Conservation (phyloP, 2,888 invertebrate species). For the Dryobotodes eremita region DNA sequence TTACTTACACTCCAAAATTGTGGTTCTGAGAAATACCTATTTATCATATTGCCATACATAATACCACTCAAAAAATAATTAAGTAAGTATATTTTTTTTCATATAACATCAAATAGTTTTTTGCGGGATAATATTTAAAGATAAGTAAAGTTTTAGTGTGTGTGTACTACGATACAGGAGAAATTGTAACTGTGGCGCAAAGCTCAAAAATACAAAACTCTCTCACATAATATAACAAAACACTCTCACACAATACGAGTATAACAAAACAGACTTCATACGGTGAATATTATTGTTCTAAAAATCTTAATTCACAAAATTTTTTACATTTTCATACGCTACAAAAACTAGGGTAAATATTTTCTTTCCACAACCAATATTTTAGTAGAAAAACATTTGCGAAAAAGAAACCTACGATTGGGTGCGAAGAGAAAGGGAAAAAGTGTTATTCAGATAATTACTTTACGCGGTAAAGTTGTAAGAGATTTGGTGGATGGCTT, state of each 20-base stretch:
- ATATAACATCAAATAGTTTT: too few species aligned
- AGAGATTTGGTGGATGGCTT: conserved; percentile 29
- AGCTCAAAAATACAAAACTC: not conserved
- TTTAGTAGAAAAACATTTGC: conserved; percentile 48
- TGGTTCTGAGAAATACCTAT: not conserved
- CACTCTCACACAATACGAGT: not conserved
- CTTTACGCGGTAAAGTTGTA: conserved; percentile 54
- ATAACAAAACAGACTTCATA: not conserved
- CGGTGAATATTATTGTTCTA: not conserved
- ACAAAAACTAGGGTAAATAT: conserved; percentile 22
- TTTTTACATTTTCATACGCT: conserved; percentile 23
- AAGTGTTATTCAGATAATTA: conserved; percentile 58
- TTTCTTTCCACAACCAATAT: conserved; percentile 31
- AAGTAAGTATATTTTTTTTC: too few species aligned
- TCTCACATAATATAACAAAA: not conserved
- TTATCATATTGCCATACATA: not conserved
- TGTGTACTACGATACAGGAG: not conserved
- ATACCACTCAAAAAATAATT: not conserved
- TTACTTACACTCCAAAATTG: not conserved
- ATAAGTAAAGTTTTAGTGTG: not conserved
- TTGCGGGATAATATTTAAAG: not conserved
- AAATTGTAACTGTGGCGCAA: not conserved
- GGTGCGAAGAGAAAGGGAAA: conserved; percentile 22
- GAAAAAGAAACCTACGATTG: conserved; percentile 22
- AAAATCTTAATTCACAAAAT: conserved; percentile 29